phyloP scores from a whole-genome alignment of 2,797 vertebrate species.

The Eleutherodactylus coqui region DNA sequence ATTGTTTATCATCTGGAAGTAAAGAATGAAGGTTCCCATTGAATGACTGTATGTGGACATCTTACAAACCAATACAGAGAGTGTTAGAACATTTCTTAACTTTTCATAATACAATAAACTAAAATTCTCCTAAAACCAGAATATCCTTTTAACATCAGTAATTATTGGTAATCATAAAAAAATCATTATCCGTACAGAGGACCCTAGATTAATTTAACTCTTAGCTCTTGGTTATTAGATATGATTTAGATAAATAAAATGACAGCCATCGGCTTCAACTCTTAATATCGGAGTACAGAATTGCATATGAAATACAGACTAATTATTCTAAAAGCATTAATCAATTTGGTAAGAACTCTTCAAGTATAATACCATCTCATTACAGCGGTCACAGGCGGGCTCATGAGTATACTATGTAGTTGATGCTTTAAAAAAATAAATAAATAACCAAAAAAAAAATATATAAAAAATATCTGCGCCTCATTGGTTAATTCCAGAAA shows the following conservation, averaged over 20 bases:
- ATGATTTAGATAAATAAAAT: constrained; percentile 63
- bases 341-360: constrained; percentile 73
- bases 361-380: constrained; percentile 66
- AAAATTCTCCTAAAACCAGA: background rate
- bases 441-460: constrained; percentile 65
- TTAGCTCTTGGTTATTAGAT: constrained; percentile 46
- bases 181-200: constrained; percentile 53
- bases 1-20: no score
- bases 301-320: constrained; percentile 73
- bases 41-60: background rate
- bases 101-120: background rate
- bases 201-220: constrained; percentile 63
- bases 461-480: constrained; percentile 65
- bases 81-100: background rate
- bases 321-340: constrained; percentile 78
- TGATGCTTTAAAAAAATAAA: constrained; percentile 68
- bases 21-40: background rate
- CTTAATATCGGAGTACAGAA: constrained; percentile 62
- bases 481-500: constrained; percentile 74
- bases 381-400: constrained; percentile 65
- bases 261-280: constrained; percentile 53
- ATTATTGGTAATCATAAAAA: background rate
- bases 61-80: background rate
- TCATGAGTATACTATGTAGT: constrained; percentile 66
- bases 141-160: background rate